A percentile compares a stretch with the other conserved stretches of the same genome.
Conservation (phyloP, 2,888 invertebrate genomes). For the Nemoura dubitans region DNA sequence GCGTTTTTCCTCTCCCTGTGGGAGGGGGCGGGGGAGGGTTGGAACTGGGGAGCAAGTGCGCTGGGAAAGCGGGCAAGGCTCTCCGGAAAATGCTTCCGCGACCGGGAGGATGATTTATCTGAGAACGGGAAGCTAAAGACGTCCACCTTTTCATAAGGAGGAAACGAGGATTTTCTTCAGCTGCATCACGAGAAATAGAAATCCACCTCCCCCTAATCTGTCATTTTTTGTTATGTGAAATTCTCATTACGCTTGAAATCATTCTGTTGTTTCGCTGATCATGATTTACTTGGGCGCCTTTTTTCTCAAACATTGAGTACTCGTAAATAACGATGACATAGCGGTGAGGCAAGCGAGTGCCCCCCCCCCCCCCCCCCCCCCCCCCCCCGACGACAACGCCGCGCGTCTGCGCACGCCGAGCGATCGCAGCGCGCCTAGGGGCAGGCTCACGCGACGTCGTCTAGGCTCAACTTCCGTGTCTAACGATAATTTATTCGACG, state of each 20-base stretch:
- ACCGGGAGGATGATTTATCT: slow-evolving; percentile 40
- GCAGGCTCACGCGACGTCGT: not conserved
- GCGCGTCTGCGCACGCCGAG: not conserved
- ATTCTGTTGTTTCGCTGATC: slow-evolving; percentile 42
- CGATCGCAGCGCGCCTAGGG: not conserved
- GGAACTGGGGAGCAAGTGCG: not conserved
- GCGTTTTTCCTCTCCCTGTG: not conserved
- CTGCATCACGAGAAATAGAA: slow-evolving; percentile 30
- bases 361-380: no score
- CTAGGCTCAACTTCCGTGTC: not conserved
- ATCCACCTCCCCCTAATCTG: slow-evolving; percentile 33
- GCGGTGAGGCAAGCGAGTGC: not conserved
- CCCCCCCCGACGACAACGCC: no score
- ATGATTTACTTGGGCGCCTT: slow-evolving; percentile 18
- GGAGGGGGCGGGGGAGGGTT: not conserved
- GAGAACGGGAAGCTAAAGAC: slow-evolving; percentile 30
- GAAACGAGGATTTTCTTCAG: slow-evolving; percentile 20
- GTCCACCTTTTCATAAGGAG: slow-evolving; percentile 29
- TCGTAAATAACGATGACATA: slow-evolving; percentile 32
- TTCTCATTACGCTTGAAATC: slow-evolving; percentile 42
- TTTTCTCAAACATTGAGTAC: slow-evolving; percentile 31
- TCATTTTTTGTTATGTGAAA: slow-evolving; percentile 39
- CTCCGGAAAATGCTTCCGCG: not conserved
- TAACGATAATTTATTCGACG: slow-evolving; percentile 36
- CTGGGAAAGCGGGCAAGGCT: not conserved